Percentiles rank a stretch among this genome's conserved stretches.
phyloP scores from a whole-genome alignment of 2,888 invertebrate genomes.

The Taphrorychus bicolor region DNA sequence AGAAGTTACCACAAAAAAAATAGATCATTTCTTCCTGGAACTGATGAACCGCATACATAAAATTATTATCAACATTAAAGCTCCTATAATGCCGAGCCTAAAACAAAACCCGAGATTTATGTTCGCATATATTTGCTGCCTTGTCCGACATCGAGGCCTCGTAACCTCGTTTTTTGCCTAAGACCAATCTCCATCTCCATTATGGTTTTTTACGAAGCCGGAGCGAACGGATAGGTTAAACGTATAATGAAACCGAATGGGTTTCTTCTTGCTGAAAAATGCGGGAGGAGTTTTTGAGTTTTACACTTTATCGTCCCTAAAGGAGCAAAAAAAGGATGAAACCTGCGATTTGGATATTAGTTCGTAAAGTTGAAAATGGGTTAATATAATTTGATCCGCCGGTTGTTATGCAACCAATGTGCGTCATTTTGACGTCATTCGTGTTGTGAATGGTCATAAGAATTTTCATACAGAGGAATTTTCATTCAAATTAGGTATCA shows the following conservation, averaged over 20 bases:
- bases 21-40: too few species aligned
- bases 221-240: slow-evolving; percentile 27
- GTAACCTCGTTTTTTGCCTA: slow-evolving; percentile 28
- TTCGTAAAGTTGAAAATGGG: too few species aligned
- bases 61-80: slow-evolving; percentile 1
- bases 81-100: not conserved
- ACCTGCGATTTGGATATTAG: too few species aligned
- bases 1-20: too few species aligned
- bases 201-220: slow-evolving; percentile 28
- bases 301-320: not conserved
- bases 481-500: too few species aligned
- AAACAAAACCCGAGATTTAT: slow-evolving; percentile 3
- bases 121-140: slow-evolving; percentile 2
- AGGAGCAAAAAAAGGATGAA: too few species aligned
- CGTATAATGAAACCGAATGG: slow-evolving; percentile 27
- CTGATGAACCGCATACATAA: not conserved
- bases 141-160: slow-evolving; percentile 22
- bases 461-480: too few species aligned
- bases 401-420: too few species aligned
- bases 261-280: slow-evolving; percentile 19
- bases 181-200: slow-evolving; percentile 35
- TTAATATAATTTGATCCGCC: too few species aligned
- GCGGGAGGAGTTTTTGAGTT: slow-evolving; percentile 19
- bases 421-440: too few species aligned
- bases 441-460: too few species aligned